Evolutionary conservation across 2,888 invertebrate species (phyloP), one percentile per base, ranked within the genome.

Genomic region (Meandrusa payeni): DNA sequence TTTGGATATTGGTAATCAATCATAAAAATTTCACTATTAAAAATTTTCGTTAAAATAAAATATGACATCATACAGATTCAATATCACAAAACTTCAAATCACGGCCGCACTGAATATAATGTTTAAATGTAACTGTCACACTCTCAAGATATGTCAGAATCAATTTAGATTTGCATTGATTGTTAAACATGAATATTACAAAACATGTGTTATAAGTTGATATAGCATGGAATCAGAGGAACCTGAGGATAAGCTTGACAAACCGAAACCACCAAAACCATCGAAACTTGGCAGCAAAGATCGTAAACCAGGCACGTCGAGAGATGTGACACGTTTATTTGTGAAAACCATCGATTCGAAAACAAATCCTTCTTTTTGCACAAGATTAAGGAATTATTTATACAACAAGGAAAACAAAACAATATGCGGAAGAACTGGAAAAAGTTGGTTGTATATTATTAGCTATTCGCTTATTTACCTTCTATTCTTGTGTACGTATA

Each of bases 391-490:
- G n/a, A 55, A 48, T 0, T 68, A 46, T 42, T 0, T 76, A 1
- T 80, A 83, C 51, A 49, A 85, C 41, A 67, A 37, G 38, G 48
- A 74, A 2, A 56, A 57, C 0, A 64, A 63, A 13, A 60, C 64
- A 3, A 63, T 52, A 40, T 76, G 75, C 15, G 74, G 61, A 1
- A 61, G 83, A 52, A 69, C 75, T 0, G 64, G 65, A n/a, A 34
- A n/a, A 6, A 76, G 68, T 46, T 86, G 86, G 86, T 0, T 61
- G 0, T 46, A 40, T 3, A 78, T 86, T 2, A 19, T 71, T 2
- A 1, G 17, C 0, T 86, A 86, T 45, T 59, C 74, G 1, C 37
- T 70, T 0, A 61, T 85, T 40, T 86, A 85, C 41, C 6, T 83
- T 1, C 50, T 76, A 20, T 83, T 82, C 44, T 49, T 85, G 10